These are phyloP conservation scores for Cephus spinipes DNA, from an alignment of 2,888 invertebrate genomes.

Conservation along the genomic window DNA sequence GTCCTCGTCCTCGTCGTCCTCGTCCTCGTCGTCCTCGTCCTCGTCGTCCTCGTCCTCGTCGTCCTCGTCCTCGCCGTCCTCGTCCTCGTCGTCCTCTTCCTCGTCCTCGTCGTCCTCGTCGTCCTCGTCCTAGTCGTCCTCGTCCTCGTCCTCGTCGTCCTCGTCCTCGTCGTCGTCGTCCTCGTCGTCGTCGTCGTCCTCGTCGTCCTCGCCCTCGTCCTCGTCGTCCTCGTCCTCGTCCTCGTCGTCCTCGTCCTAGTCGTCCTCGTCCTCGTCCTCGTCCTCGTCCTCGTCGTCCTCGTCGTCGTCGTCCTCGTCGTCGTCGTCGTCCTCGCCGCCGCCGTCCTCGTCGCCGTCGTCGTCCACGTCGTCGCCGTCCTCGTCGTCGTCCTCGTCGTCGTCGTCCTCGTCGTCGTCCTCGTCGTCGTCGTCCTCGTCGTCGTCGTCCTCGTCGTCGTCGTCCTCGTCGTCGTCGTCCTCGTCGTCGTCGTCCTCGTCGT, in stretches of 20 bases:
- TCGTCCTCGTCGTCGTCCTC: background rate
- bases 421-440: background rate
- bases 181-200: background rate
- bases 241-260: too few species aligned
- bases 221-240: too few species aligned
- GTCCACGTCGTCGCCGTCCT: too few species aligned
- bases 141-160: background rate
- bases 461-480: constrained; percentile 70
- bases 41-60: constrained; percentile 7
- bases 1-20: constrained; percentile 8
- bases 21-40: constrained; percentile 16
- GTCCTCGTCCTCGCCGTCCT: too few species aligned
- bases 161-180: too few species aligned
- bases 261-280: constrained; percentile 3
- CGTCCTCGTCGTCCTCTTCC: too few species aligned
- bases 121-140: too few species aligned
- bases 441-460: constrained; percentile 7
- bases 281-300: constrained; percentile 3
- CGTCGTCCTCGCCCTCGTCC: too few species aligned
- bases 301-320: constrained; percentile 1
- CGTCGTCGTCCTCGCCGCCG: constrained; percentile 68
- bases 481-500: too few species aligned
- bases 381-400: too few species aligned
- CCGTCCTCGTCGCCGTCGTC: too few species aligned
- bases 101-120: background rate